Base-by-base conservation (phyloP, 2,888 invertebrate genomes). In the Meteorus cinctellus region DNA sequence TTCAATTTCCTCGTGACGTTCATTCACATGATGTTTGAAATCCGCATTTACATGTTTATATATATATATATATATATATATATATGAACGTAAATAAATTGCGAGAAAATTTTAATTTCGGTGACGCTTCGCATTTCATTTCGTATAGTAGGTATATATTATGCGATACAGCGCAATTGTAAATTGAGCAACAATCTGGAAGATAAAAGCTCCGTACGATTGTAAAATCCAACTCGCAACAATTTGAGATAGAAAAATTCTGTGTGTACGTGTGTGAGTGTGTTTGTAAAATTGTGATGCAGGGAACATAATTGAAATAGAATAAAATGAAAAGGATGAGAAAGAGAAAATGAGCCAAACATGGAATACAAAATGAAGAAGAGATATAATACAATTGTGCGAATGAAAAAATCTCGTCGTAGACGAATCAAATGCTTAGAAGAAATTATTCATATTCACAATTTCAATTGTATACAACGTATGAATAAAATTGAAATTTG, bases 131-230 rank as follows among this genome's bases (percentile, higher is more conserved):
- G 65, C n/a, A 59, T 55, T 65, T 19, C 74, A 74, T 74, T 41
- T 51, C 62, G 27, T 29, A 60, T 59, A 36, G 36, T 45, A 51
- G 27, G 36, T 55, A 34, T 12, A 70, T 72, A 69, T 67, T 55
- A 72, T 75, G 65, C 55, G 75, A 14, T 48, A 31, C 70, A 60
- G 72, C 75, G 68, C 55, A 72, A 72, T 77, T 78, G 79, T 78
- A 83, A 82, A 84, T 84, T 81, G 80, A 82, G 78, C 79, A 67
- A 81, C 82, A 82, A 84, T 82, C 81, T 81, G 77, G 71, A 77
- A 82, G 82, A 82, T 82, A 81, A 82, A 82, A 82, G 81, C 80
- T 80, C 77, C 79, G 81, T 84, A 83, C 82, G 82, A 82, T 84
- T 82, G 82, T 75, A 76, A 79, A 82, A 80, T 79, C 81, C 62